phyloP scores from a whole-genome alignment of 2,113 vertebrate genomes.

The Glaucomys volans region DNA sequence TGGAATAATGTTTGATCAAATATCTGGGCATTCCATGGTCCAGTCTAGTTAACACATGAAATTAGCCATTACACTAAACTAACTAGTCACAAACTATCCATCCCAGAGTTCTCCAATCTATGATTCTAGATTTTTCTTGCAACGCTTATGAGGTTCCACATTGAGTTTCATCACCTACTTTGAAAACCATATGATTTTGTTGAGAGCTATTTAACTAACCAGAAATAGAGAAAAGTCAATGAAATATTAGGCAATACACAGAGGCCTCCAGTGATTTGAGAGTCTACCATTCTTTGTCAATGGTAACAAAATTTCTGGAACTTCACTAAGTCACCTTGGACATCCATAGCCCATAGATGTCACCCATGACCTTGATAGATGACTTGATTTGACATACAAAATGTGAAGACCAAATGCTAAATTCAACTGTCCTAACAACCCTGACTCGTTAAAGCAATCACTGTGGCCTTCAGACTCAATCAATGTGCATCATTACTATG shows the following conservation, averaged over 20 bases:
- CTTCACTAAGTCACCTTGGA: background rate
- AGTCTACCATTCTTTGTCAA: background rate
- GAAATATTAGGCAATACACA: background rate
- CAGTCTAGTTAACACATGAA: background rate
- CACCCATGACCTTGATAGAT: background rate
- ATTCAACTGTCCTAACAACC: background rate
- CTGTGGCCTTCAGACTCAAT: background rate
- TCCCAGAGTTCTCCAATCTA: background rate
- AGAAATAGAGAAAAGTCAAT: background rate
- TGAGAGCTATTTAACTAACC: background rate
- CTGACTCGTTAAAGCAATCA: background rate
- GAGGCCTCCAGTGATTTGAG: background rate
- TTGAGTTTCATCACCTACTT: background rate
- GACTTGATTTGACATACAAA: background rate
- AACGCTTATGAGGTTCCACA: background rate
- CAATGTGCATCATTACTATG: background rate
- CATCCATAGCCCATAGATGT: background rate
- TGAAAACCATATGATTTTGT: background rate
- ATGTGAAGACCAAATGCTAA: background rate
- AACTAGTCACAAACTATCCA: background rate
- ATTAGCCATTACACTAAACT: background rate
- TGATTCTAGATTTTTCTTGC: background rate
- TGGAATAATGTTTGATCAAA: background rate
- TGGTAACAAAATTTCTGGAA: background rate
- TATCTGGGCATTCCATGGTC: background rate